Conservation (phyloP, 2,888 invertebrate species). For the Ernsta delagoae region DNA sequence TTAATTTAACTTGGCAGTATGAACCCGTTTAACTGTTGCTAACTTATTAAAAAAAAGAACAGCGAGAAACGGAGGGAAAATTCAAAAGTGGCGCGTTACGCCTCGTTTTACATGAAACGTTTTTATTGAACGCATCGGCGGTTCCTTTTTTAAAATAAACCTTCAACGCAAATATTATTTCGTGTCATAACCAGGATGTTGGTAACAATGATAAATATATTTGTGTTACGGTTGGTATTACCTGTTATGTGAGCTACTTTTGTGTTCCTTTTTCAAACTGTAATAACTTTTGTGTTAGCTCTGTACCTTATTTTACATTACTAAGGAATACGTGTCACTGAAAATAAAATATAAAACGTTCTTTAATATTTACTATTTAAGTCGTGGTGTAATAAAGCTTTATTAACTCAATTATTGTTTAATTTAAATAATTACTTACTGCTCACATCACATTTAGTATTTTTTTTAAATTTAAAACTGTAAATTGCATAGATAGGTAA, state of each 20-base stretch:
- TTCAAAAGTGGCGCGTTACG: slow-evolving; percentile 57
- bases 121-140: slow-evolving; percentile 58
- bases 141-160: slow-evolving; percentile 54
- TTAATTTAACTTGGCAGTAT: slow-evolving; percentile 53
- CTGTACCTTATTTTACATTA: too few relatives aligned
- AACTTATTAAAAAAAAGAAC: slow-evolving; percentile 42
- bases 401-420: too few relatives aligned
- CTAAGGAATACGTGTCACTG: too few relatives aligned
- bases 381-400: too few relatives aligned
- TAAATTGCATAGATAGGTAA: too few relatives aligned
- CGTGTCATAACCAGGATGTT: slow-evolving; percentile 25
- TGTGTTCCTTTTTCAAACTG: slow-evolving; percentile 4
- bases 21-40: slow-evolving; percentile 35
- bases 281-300: too few relatives aligned
- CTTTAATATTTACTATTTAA: too few relatives aligned
- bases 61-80: slow-evolving; percentile 55
- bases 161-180: slow-evolving; percentile 28
- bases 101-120: slow-evolving; percentile 57
- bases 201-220: background rate
- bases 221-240: slow-evolving; percentile 3
- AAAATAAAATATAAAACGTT: too few relatives aligned
- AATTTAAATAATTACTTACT: too few relatives aligned
- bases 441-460: too few relatives aligned
- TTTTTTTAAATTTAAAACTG: too few relatives aligned
- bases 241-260: background rate